Conservation (phyloP, 2,888 invertebrate species). For the Cyclophora punctaria region DNA sequence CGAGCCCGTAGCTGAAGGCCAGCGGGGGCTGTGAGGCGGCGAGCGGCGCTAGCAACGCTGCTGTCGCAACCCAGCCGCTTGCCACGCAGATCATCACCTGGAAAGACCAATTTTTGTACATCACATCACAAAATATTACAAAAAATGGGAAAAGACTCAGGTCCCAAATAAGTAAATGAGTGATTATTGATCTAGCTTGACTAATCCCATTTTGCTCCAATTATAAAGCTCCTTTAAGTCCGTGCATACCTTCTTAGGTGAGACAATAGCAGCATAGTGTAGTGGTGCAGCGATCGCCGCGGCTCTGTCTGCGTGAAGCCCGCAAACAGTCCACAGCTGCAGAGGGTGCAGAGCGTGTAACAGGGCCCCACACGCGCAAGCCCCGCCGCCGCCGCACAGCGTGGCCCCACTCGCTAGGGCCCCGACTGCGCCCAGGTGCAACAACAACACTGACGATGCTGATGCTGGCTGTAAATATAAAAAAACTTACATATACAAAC, state of each 20-base stretch:
- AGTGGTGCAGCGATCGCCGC: conserved; percentile 87
- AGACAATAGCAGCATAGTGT: conserved; percentile 85
- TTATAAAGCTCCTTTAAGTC: too few relatives aligned
- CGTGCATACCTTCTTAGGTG: conserved; percentile 76
- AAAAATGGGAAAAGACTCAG: background rate
- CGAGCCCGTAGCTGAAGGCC: conserved; percentile 62
- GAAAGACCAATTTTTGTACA: conserved; percentile 13
- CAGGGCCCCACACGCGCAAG: conserved; percentile 80
- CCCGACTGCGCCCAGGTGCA: conserved; percentile 83
- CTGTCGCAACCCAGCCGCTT: conserved; percentile 79
- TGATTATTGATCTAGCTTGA: background rate
- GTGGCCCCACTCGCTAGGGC: conserved; percentile 80
- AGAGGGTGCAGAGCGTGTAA: conserved; percentile 83
- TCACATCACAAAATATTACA: background rate
- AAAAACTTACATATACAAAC: background rate
- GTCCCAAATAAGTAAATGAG: background rate
- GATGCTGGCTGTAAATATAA: conserved; percentile 71
- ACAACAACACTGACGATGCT: conserved; percentile 81
- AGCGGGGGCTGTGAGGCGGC: conserved; percentile 73
- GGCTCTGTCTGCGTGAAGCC: conserved; percentile 85
- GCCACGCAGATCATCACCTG: conserved; percentile 80
- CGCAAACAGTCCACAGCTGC: conserved; percentile 86
- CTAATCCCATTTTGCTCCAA: too few relatives aligned
- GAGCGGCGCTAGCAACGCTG: conserved; percentile 78
- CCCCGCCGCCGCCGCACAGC: conserved; percentile 78